Conservation (phyloP, 2,888 invertebrate species). For the Drosophila setosimentum region DNA sequence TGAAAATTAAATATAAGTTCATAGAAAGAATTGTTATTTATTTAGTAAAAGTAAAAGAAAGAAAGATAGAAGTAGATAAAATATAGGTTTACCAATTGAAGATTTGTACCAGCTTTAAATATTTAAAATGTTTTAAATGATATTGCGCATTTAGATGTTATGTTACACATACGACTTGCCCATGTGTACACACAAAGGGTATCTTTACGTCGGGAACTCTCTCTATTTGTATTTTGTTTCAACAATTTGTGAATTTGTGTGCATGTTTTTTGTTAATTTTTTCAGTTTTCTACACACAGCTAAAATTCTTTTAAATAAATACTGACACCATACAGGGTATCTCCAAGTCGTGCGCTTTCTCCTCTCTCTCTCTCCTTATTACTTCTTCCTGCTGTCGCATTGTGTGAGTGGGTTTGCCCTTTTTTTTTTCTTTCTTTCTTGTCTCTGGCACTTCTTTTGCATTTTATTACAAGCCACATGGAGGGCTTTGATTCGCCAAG, state of each 20-base stretch:
- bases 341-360: neutral
- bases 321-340: neutral
- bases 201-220: neutral
- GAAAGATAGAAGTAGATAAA: too few relatives aligned
- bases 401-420: slow-evolving; percentile 1
- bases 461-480: slow-evolving; percentile 70
- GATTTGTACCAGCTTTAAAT: too few relatives aligned
- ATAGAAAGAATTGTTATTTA: too few relatives aligned
- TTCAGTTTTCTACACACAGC: neutral
- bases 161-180: too few relatives aligned
- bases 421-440: slow-evolving; percentile 9
- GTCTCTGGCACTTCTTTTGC: slow-evolving; percentile 53
- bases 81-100: too few relatives aligned
- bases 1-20: neutral
- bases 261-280: neutral
- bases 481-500: slow-evolving; percentile 59
- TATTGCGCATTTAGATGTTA: too few relatives aligned
- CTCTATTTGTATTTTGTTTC: neutral
- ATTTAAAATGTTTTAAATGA: too few relatives aligned
- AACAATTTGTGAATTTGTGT: too few relatives aligned
- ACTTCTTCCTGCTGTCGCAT: neutral
- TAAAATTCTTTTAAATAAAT: neutral
- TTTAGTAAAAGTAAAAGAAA: too few relatives aligned
- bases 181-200: neutral
- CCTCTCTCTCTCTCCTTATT: neutral